A percentile compares a stretch with the other conserved stretches of the same genome.
phyloP scores from a whole-genome alignment of 2,888 invertebrate species.

The Tachina fera region DNA sequence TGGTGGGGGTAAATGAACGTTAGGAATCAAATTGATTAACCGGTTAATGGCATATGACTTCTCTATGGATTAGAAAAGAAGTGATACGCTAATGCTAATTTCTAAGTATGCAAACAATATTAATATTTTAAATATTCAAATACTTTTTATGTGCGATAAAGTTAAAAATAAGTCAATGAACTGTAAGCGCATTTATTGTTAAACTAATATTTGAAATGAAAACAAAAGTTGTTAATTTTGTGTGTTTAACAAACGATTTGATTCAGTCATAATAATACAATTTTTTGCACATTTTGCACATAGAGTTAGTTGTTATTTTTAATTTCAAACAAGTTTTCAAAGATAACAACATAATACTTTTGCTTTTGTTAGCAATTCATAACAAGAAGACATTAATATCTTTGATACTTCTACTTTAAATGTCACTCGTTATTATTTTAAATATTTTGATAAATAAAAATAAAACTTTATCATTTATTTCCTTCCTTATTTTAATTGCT shows the following conservation, averaged over 20 bases:
- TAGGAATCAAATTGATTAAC: conserved; percentile 46
- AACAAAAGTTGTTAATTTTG: conserved; percentile 55
- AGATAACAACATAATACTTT: neutral
- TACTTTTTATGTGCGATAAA: neutral
- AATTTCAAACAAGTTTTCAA: conserved; percentile 36
- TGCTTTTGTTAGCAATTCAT: conserved; percentile 4
- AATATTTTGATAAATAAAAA: neutral
- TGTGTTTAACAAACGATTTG: conserved; percentile 17
- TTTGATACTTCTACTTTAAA: conserved; percentile 36
- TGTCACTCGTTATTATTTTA: conserved; percentile 31
- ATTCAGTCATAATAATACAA: conserved; percentile 19
- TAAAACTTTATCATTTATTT: conserved; percentile 34
- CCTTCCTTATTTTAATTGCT: conserved; percentile 60
- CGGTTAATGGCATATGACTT: conserved; percentile 59
- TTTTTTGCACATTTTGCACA: conserved; percentile 34
- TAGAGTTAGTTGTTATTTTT: neutral
- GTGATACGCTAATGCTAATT: neutral
- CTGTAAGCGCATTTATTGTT: conserved; percentile 9
- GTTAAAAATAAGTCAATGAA: conserved; percentile 57
- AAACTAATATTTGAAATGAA: conserved; percentile 52
- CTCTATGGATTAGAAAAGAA: conserved; percentile 27
- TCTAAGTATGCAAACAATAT: conserved; percentile 35
- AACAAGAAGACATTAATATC: conserved; percentile 3
- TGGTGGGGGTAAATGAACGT: conserved; percentile 47
- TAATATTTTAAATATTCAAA: conserved; percentile 6